phyloP scores from a whole-genome alignment of 2,797 vertebrate species.

The Protosalanx chinensis region DNA sequence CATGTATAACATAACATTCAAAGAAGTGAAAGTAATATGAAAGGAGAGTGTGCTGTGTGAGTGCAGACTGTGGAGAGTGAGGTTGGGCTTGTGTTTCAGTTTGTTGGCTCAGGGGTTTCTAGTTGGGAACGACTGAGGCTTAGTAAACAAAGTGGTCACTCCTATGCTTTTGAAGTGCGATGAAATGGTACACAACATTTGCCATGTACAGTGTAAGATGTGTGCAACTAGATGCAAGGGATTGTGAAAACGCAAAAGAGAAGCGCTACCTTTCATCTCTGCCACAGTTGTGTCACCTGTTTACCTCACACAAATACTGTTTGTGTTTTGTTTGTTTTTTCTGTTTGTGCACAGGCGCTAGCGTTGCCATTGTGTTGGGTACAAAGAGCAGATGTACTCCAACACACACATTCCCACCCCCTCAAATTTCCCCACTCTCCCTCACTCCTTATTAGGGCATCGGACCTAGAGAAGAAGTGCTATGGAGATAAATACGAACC shows the following conservation, averaged over 20 bases:
- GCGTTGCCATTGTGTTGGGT: no score
- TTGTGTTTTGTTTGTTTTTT: no score
- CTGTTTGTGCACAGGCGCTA: no score
- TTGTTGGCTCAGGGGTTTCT: slow-evolving; percentile 1
- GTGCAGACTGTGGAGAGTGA: slow-evolving; percentile 36
- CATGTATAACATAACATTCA: slow-evolving; percentile 18
- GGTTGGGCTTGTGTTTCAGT: slow-evolving; percentile 47
- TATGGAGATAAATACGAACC: slow-evolving; percentile 63
- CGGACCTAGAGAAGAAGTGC: slow-evolving; percentile 36
- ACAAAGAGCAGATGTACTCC: no score
- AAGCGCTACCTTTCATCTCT: neutral
- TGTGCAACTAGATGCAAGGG: neutral
- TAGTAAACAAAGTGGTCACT: slow-evolving; percentile 17
- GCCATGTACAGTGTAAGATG: slow-evolving; percentile 16
- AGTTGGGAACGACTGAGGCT: slow-evolving; percentile 8
- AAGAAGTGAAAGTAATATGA: slow-evolving; percentile 41
- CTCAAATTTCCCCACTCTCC: neutral
- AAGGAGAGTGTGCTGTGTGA: neutral
- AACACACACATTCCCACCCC: neutral
- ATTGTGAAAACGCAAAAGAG: neutral
- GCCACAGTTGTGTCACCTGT: neutral
- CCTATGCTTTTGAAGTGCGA: slow-evolving; percentile 34
- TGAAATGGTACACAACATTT: slow-evolving; percentile 26
- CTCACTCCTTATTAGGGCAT: slow-evolving; percentile 65
- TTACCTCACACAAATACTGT: no score